Percentiles rank a stretch among this genome's conserved stretches.
These are phyloP conservation scores for Phocides pigmalion DNA, from an alignment of 1,140 invertebrate genomes.

Conservation along the genomic window DNA sequence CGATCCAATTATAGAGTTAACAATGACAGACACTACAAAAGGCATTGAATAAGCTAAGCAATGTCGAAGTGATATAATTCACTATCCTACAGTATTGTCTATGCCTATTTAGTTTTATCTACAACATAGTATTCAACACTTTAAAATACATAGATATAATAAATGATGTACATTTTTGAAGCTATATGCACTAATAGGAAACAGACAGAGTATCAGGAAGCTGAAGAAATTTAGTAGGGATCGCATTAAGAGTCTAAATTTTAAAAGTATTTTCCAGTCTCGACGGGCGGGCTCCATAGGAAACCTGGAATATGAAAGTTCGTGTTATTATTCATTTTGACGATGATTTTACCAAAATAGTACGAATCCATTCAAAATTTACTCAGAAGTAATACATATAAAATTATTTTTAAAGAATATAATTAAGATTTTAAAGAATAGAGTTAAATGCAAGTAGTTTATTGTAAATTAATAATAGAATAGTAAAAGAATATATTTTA, in stretches of 20 bases:
- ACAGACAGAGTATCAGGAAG: slow-evolving; percentile 4
- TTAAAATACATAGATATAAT: background rate
- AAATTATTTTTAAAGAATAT: too few relatives aligned
- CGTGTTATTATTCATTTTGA: background rate
- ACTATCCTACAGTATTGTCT: slow-evolving; percentile 6
- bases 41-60: slow-evolving; percentile 9
- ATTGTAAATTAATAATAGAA: too few relatives aligned
- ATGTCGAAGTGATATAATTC: slow-evolving; percentile 6
- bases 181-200: background rate
- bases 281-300: slow-evolving; percentile 47
- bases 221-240: slow-evolving; percentile 5
- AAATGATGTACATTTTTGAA: slow-evolving; percentile 3
- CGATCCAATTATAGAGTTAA: slow-evolving; percentile 6
- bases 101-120: slow-evolving; percentile 6
- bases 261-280: slow-evolving; percentile 53
- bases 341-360: too few relatives aligned
- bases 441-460: too few relatives aligned
- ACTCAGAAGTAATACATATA: too few relatives aligned
- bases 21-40: slow-evolving; percentile 17
- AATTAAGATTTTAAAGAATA: too few relatives aligned
- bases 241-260: slow-evolving; percentile 2
- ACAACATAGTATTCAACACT: slow-evolving; percentile 5
- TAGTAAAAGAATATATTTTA: too few relatives aligned
- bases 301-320: slow-evolving; percentile 46
- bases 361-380: too few relatives aligned